Base-by-base conservation (phyloP, 2,888 invertebrate species). In the Torymus texanus region DNA sequence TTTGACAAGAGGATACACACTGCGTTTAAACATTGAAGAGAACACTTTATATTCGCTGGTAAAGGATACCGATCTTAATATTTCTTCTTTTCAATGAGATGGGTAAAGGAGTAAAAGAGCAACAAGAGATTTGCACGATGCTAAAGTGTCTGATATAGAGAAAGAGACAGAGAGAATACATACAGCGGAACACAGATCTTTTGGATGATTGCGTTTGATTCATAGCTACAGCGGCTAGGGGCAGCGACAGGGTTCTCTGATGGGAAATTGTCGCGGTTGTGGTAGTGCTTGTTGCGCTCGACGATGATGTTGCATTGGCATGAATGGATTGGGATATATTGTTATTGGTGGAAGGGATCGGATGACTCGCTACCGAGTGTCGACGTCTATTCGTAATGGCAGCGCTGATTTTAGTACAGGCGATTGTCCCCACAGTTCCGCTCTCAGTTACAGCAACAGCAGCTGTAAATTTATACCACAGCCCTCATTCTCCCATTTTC, bases 221-320 rank as follows among this genome's bases (percentile, higher is more conserved):
- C 89, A 89, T 89, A 89, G 87, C 88, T 86, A 88, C 93, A 79
- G 93, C 93, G 10, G 93, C 92, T 83, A 94, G 89, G 81, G 94
- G 94, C 88, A 94, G 93, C 86, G 94, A 94, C 88, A 94, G 92
- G 83, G 94, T 94, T 88, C 94, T 92, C 89, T 93, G 94, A 90
- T 95, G 94, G 87, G 89, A 89, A 87, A 89, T 89, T 87, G 89
- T 87, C 85, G 88, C 85, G 86, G 85, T 87, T 83, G 86, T 85
- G 83, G 85, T 86, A 75, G 83, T 84, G 80, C 84, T 84, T 83
- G 85, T 84, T 83, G 87, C 86, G 84, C 86, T 85, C 82, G 84
- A 84, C 80, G 86, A 85, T 84, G 85, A 84, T 84, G 87, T 87
- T 83, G 86, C 86, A 83, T 88, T 87, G 84, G 85, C 85, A 86